Evolutionary conservation across 1,140 invertebrate genomes (phyloP), one percentile per base, ranked within the genome.

Genomic region (Parapsyche elsis): DNA sequence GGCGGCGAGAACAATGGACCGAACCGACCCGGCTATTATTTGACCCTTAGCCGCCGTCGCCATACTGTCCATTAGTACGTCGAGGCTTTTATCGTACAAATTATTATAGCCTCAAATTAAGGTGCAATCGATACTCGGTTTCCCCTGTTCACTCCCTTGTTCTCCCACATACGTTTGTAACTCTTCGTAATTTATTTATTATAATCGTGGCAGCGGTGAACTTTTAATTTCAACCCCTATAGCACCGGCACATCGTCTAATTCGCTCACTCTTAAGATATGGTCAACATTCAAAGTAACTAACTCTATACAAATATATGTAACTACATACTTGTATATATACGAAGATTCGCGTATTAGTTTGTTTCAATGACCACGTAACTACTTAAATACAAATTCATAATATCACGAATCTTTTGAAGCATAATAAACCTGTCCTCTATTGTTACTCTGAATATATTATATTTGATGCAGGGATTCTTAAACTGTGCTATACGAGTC

Each of bases 41-140:
- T 71, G 70, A 71, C 70, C 70, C 26, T 38, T 38, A 38, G 30
- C 30, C 49, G 12, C n/a, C 70, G 70, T 10, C 23, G 30, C 24
- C n/a, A 12, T 44, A 16, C 26, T 19, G n/a, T 26, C 38, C 70
- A 71, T 71, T 71, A 71, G 70, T 5, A 38, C 26, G 10, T 1
- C 49, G 49, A 67, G 61, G 61, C 61, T 67, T 67, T 67, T 67
- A 19, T 10, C 10, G 5, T 10, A 12, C 24, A 67, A 67, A 53
- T 53, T 53, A 53, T 53, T 53, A 53, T 53, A 10, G 49, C 49
- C 49, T 16, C 12, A 53, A 53, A 53, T 53, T 53, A 53, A 53
- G 49, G 49, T 53, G 16, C 49, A 67, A 67, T 67, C 61, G 61
- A 67, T 67, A 67, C 49, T 12, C 49, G 49, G 49, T 53, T 53